phyloP scores from a whole-genome alignment of 2,797 vertebrate species.

The Serranus cabrilla region DNA sequence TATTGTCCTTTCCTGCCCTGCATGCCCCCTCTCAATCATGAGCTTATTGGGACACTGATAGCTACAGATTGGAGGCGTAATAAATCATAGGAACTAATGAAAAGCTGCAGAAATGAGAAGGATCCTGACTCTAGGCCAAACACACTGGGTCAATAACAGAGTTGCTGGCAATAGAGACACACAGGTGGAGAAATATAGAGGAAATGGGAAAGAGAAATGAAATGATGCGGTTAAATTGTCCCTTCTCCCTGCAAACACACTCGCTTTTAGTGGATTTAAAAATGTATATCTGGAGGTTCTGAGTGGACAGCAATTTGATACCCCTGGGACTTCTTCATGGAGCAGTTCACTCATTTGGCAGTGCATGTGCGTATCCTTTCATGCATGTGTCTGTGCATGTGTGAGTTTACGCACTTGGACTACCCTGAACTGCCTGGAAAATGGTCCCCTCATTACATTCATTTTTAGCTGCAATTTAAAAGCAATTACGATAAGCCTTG shows the following conservation, averaged over 20 bases:
- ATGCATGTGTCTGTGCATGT: slow-evolving; percentile 38
- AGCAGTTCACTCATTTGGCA: slow-evolving; percentile 21
- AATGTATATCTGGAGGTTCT: slow-evolving; percentile 33
- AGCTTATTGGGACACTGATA: slow-evolving; percentile 68
- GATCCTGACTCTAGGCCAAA: slow-evolving; percentile 70
- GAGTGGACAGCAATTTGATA: slow-evolving; percentile 36
- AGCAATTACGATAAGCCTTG: slow-evolving; percentile 83
- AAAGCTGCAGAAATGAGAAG: slow-evolving; percentile 74
- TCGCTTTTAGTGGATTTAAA: slow-evolving; percentile 44
- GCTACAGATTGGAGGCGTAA: slow-evolving; percentile 67
- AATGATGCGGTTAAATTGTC: slow-evolving; percentile 42
- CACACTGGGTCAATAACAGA: slow-evolving; percentile 70
- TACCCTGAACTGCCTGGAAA: slow-evolving; percentile 59
- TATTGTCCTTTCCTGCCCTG: slow-evolving; percentile 60
- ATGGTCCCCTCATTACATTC: slow-evolving; percentile 77
- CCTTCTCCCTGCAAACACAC: slow-evolving; percentile 33
- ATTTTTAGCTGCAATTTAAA: slow-evolving; percentile 85
- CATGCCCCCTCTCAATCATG: slow-evolving; percentile 62
- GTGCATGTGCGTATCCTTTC: not conserved
- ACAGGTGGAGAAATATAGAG: slow-evolving; percentile 54
- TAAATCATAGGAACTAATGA: slow-evolving; percentile 79
- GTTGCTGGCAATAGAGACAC: slow-evolving; percentile 46
- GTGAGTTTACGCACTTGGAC: slow-evolving; percentile 36
- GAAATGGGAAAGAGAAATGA: slow-evolving; percentile 33
- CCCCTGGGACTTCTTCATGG: slow-evolving; percentile 32